These are phyloP conservation scores for Loripinus fragilis DNA, from an alignment of 2,888 invertebrate genomes.

Conservation along the genomic window DNA sequence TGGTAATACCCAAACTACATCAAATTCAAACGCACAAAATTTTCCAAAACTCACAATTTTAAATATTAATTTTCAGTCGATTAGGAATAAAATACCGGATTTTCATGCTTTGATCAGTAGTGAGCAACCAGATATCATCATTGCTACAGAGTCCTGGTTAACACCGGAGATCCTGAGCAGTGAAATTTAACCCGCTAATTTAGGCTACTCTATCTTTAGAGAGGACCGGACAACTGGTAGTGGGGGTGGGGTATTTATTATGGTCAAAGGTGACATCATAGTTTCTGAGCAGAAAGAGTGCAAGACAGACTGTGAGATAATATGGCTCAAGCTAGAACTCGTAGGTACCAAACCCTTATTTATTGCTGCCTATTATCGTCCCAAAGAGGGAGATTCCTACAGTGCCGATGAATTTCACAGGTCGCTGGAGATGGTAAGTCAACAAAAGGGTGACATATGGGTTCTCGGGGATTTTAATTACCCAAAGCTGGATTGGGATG, in stretches of 20 bases:
- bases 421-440: too few relatives aligned
- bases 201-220: conserved; percentile 2
- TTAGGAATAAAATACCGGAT: neutral
- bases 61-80: neutral
- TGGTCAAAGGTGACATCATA: neutral
- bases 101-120: neutral
- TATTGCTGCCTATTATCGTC: conserved; percentile 24
- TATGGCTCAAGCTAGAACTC: conserved; percentile 17
- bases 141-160: conserved; percentile 3
- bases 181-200: neutral
- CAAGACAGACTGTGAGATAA: neutral
- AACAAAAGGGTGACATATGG: too few relatives aligned
- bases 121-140: neutral
- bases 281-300: neutral
- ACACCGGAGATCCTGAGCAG: neutral
- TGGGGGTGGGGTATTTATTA: neutral
- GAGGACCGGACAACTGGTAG: neutral
- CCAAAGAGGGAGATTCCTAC: conserved; percentile 24
- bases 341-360: neutral
- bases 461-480: too few relatives aligned
- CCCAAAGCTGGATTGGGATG: too few relatives aligned
- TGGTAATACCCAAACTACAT: neutral
- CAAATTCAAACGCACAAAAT: neutral
- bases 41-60: neutral
- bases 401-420: too few relatives aligned